These are phyloP conservation scores for Tigriopus californicus DNA, from an alignment of 2,888 invertebrate genomes.

Conservation along the genomic window DNA sequence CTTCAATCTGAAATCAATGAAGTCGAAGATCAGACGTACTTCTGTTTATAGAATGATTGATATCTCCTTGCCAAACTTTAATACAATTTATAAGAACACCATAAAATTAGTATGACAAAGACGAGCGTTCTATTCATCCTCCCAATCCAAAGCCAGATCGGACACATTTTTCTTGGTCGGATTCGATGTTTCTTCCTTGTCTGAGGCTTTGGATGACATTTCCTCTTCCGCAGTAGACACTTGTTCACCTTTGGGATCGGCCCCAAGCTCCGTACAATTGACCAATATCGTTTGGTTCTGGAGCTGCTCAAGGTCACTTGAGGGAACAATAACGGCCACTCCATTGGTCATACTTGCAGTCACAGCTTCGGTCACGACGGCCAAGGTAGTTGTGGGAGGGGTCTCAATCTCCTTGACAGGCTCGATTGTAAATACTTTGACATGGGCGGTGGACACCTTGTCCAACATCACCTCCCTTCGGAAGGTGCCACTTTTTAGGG, in stretches of 20 bases:
- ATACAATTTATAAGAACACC: too few species aligned
- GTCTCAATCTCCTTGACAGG: not conserved
- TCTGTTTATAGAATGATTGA: too few species aligned
- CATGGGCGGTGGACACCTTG: not conserved
- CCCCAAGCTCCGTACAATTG: not conserved
- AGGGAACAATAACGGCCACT: slow-evolving; percentile 38
- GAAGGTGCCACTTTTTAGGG: not conserved
- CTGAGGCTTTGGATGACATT: not conserved
- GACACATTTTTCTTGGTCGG: not conserved
- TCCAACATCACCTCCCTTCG: not conserved
- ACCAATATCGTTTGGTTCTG: not conserved
- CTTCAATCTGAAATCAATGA: not conserved
- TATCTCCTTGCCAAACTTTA: too few species aligned
- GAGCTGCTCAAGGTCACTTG: slow-evolving; percentile 32
- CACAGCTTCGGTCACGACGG: slow-evolving; percentile 30
- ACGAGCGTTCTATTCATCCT: not conserved
- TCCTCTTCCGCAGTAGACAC: not conserved
- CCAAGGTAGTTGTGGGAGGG: not conserved
- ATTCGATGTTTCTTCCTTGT: too few species aligned
- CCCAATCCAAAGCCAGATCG: not conserved
- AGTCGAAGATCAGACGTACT: not conserved
- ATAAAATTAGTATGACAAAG: too few species aligned
- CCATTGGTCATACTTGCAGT: slow-evolving; percentile 37
- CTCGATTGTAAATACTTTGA: not conserved
- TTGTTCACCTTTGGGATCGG: not conserved